Percentiles rank a stretch among this genome's conserved stretches.
These are phyloP conservation scores for Martes flavigula DNA, from an alignment of 2,797 vertebrate genomes.

Conservation along the genomic window DNA sequence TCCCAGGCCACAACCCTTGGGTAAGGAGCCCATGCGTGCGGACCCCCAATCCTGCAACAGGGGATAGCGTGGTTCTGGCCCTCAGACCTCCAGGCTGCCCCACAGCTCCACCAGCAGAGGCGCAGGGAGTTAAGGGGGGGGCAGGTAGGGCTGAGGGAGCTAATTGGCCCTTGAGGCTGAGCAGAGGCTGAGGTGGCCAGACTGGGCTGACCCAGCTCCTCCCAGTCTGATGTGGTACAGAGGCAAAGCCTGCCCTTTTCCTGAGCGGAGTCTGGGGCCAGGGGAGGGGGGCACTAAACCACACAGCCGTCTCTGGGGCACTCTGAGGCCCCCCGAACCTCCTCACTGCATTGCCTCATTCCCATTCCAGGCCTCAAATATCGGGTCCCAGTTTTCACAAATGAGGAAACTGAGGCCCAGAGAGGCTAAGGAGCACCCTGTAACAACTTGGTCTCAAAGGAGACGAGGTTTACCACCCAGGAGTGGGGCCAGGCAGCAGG, in stretches of 20 bases:
- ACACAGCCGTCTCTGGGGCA: neutral
- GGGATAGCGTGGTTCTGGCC: neutral
- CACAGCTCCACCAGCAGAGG: neutral
- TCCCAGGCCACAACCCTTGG: neutral
- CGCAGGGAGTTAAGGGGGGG: neutral
- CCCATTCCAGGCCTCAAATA: neutral
- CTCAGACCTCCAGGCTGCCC: neutral
- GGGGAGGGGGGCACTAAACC: neutral
- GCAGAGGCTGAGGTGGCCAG: constrained; percentile 64
- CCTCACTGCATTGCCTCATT: neutral
- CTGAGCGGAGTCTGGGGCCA: neutral
- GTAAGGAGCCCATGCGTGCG: neutral
- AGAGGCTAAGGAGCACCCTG: neutral
- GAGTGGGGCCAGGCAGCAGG: neutral
- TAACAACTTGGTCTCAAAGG: neutral
- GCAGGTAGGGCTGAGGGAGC: neutral
- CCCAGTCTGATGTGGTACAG: neutral
- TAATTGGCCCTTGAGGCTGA: constrained; percentile 66
- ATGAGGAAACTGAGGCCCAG: neutral
- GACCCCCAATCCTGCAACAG: neutral
- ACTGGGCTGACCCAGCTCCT: neutral
- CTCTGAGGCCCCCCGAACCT: neutral
- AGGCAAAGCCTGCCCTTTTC: neutral
- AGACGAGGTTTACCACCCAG: neutral
- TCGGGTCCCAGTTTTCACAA: neutral